Conservation (phyloP, 2,113 vertebrate genomes). For the Oceanodroma tethys region DNA sequence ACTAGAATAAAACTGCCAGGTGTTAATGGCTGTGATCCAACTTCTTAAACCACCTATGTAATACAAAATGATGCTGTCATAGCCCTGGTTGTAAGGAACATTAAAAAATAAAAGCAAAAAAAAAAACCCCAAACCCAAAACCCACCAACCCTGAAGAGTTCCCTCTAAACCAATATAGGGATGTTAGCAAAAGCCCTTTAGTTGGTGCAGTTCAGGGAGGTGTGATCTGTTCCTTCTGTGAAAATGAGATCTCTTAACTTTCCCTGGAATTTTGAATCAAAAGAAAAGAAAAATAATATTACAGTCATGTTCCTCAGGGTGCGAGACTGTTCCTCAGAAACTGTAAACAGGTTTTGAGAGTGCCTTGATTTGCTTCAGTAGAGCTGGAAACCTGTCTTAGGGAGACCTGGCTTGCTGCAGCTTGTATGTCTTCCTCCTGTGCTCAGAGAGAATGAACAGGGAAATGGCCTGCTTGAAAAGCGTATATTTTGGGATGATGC, state of each 20-base stretch:
- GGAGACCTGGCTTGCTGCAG: not conserved
- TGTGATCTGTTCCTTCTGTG: not conserved
- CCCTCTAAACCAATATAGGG: not conserved
- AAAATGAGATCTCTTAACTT: not conserved
- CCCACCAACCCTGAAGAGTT: not conserved
- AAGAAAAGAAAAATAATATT: not conserved
- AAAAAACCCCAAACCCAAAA: not conserved
- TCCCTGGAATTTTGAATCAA: not conserved
- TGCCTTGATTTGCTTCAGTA: not conserved
- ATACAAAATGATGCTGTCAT: not conserved
- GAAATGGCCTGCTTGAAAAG: not conserved
- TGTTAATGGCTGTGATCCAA: not conserved
- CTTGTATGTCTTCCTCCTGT: not conserved
- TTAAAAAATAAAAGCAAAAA: not conserved
- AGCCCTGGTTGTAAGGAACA: not conserved
- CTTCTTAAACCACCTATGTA: not conserved
- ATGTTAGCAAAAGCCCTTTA: not conserved
- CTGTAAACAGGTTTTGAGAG: not conserved
- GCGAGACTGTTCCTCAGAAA: not conserved
- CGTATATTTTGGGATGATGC: not conserved
- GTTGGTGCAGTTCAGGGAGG: not conserved
- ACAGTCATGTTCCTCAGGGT: not conserved
- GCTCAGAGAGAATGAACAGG: not conserved
- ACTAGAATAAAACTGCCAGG: not conserved
- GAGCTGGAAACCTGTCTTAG: not conserved